Percentiles rank a stretch among this genome's conserved stretches.
These are phyloP conservation scores for Catostomus latipinnis DNA, from an alignment of 2,797 vertebrate species.

Conservation along the genomic window DNA sequence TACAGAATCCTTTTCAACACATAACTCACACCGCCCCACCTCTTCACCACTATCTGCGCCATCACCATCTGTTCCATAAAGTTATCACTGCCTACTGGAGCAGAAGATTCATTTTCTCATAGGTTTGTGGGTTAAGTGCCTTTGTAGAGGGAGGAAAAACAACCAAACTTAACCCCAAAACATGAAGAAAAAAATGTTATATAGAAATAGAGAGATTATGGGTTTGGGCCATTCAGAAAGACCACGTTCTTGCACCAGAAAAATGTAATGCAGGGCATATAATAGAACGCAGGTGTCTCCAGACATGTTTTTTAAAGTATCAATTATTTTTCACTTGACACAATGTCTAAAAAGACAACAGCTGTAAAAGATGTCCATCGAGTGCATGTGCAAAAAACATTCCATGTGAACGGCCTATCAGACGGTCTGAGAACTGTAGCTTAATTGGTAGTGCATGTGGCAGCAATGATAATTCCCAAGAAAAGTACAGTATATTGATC, in stretches of 20 bases:
- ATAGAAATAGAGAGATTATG: background rate
- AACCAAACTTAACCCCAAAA: background rate
- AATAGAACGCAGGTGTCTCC: too few species aligned
- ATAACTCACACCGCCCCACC: constrained; percentile 17
- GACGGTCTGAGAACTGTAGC: background rate
- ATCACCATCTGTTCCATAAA: constrained; percentile 41
- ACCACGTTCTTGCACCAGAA: too few species aligned
- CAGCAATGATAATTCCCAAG: too few species aligned
- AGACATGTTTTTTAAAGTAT: too few species aligned
- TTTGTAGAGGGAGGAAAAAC: constrained; percentile 2
- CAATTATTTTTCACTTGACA: too few species aligned
- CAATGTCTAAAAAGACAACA: too few species aligned
- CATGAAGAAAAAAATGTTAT: constrained; percentile 13
- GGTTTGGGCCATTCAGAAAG: background rate
- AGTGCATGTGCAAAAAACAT: too few species aligned
- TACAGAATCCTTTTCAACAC: constrained; percentile 24
- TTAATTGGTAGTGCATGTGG: too few species aligned
- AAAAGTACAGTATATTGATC: too few species aligned
- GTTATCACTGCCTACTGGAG: constrained; percentile 31
- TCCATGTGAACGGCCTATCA: too few species aligned
- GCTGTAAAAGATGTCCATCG: too few species aligned
- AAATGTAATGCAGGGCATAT: too few species aligned
- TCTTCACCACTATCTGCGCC: constrained; percentile 36
- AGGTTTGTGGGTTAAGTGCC: constrained; percentile 13
- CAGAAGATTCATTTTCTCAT: constrained; percentile 50